Conservation (phyloP, 92 coral and sea anemone species). For the Phenganax subtilis region DNA sequence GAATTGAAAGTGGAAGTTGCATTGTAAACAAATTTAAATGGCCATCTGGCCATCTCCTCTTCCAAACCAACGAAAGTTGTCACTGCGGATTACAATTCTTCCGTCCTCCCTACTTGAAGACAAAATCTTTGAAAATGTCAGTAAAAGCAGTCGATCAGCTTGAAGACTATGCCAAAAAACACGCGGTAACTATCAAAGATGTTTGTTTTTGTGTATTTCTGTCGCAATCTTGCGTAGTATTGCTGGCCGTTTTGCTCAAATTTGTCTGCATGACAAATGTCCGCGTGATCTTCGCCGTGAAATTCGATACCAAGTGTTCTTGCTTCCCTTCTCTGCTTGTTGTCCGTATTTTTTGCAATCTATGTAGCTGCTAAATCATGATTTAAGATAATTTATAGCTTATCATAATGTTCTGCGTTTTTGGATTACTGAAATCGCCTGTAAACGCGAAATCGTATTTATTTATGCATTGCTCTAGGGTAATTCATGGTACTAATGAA, state of each 20-base stretch:
- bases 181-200: conserved; percentile 53
- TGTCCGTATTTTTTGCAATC: no score
- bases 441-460: no score
- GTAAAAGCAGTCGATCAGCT: conserved; percentile 82
- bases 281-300: not conserved
- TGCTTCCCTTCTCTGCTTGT: no score
- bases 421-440: no score
- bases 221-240: not conserved
- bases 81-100: not conserved
- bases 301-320: not conserved
- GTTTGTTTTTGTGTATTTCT: not conserved
- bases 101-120: not conserved
- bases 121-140: conserved; percentile 15
- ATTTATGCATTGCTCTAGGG: no score
- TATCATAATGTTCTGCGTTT: no score
- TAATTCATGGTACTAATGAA: no score
- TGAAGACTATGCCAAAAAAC: conserved; percentile 54
- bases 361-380: no score
- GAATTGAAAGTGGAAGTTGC: no score
- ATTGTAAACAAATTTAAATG: not conserved
- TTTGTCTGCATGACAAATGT: not conserved
- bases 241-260: not conserved
- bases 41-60: not conserved
- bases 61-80: not conserved
- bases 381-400: no score